Evolutionary conservation across 1,140 invertebrate genomes (phyloP).

Genomic region (Triops longicaudatus): DNA sequence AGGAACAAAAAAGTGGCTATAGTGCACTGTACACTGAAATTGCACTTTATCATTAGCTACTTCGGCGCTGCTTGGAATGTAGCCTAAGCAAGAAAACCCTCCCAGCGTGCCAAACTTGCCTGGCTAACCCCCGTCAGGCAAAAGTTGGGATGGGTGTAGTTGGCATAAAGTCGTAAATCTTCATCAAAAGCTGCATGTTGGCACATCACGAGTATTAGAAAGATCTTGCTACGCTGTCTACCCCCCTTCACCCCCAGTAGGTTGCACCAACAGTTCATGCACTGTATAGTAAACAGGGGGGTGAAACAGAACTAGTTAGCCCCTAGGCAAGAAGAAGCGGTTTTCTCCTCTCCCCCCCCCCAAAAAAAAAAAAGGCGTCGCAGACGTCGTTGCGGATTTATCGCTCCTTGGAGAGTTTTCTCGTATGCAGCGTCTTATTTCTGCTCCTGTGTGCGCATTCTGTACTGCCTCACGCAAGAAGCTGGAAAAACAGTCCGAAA

Average conservation of each 20-base stretch:
- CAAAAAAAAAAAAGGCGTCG: not conserved
- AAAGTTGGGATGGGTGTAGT: not conserved
- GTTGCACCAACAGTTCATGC: not conserved
- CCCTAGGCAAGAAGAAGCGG: not conserved
- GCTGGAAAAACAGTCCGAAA: not conserved
- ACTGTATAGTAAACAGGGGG: constrained; percentile 1
- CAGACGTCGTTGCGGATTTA: constrained; percentile 14
- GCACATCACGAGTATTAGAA: constrained; percentile 13
- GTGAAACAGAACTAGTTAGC: not conserved
- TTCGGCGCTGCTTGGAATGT: not conserved
- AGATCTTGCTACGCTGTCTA: not conserved
- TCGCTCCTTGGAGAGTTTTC: not conserved
- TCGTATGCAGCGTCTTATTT: constrained; percentile 2
- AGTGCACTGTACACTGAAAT: not conserved
- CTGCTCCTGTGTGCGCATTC: not conserved
- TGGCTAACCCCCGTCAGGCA: constrained; percentile 3
- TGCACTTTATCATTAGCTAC: constrained; percentile 8
- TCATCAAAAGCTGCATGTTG: constrained; percentile 15
- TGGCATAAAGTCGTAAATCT: constrained; percentile 12
- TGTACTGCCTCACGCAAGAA: not conserved
- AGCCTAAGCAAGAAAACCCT: not conserved
- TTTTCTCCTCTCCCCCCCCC: not conserved
- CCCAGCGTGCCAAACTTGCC: not conserved
- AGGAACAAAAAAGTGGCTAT: not conserved
- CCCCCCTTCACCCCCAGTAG: not conserved